These are phyloP conservation scores for Clupea harengus DNA, from an alignment of 2,113 vertebrate genomes.

Conservation along the genomic window DNA sequence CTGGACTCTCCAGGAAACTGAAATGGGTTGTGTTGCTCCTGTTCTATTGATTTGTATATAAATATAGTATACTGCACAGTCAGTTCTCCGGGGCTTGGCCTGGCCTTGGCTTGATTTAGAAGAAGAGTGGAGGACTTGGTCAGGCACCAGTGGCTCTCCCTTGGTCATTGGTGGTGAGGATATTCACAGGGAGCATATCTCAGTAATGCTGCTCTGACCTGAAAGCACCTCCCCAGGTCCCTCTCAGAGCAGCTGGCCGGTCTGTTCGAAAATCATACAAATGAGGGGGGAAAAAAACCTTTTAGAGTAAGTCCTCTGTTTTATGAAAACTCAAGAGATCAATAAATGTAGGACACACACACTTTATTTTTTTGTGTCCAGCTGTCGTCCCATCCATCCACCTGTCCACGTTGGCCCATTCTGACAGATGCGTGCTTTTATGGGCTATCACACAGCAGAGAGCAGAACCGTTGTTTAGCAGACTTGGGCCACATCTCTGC, in stretches of 20 bases:
- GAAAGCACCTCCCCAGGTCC: background rate
- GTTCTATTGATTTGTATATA: slow-evolving; percentile 15
- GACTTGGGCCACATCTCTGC: background rate
- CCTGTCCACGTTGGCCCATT: background rate
- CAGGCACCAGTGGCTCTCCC: background rate
- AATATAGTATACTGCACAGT: background rate
- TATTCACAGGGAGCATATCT: background rate
- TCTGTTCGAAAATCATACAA: background rate
- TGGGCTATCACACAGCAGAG: background rate
- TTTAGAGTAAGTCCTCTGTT: no score
- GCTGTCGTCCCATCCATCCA: background rate
- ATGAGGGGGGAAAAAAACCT: no score
- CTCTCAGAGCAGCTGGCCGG: background rate
- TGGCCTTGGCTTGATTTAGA: background rate
- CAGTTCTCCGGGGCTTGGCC: background rate
- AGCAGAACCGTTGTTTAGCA: background rate
- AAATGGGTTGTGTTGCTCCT: background rate
- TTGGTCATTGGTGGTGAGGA: no score
- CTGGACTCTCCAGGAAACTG: background rate
- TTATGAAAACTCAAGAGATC: no score
- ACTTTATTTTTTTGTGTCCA: background rate
- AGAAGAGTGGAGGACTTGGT: slow-evolving; percentile 1
- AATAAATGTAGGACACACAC: no score
- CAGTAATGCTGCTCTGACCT: background rate
- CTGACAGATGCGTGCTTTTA: background rate